Evolutionary conservation across 2,888 invertebrate genomes (phyloP), one percentile per base, ranked within the genome.

Genomic region (Epirrita christyi): DNA sequence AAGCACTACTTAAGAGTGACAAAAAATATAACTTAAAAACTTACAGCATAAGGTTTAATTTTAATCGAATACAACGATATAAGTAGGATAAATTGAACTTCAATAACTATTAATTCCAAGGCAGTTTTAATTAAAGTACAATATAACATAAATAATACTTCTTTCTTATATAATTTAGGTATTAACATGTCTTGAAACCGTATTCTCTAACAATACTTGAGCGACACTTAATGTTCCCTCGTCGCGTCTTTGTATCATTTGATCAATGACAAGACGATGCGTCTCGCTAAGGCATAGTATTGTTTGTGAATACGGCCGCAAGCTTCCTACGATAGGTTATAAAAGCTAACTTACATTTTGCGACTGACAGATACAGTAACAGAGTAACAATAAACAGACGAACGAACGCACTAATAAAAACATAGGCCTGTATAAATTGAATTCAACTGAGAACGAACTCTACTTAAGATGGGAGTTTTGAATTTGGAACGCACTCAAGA

Each of bases 81-180:
- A 21, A 21, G 21, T 21, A 47, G 32, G 11, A 48, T 37, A 52
- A 49, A 66, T 58, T 59, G 45, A 51, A 54, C 55, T 55, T 57
- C 43, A 36, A 51, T 48, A 59, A 46, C 36, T 9, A 38, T 53
- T 46, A 68, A 70, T 67, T 72, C 64, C 66, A 73, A 73, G 73
- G 73, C 72, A 75, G 60, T 69, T 67, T 67, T 43, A 13, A 52
- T n/a, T 46, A 59, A 57, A 67, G 72, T 72, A 73, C 66, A 67
- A 71, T 74, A 75, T 71, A 73, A 78, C 72, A 74, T 77, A 80
- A 80, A 76, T 83, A 83, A 83, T 83, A 82, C 81, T 83, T 81
- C 57, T 68, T 68, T 71, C 74, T 75, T 69, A 71, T 64, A 71
- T 67, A 75, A 52, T 59, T 70, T 71, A 73, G 51, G 65, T 64